Base-by-base conservation (phyloP, 2,797 vertebrate genomes). In the Gastrophryne carolinensis region DNA sequence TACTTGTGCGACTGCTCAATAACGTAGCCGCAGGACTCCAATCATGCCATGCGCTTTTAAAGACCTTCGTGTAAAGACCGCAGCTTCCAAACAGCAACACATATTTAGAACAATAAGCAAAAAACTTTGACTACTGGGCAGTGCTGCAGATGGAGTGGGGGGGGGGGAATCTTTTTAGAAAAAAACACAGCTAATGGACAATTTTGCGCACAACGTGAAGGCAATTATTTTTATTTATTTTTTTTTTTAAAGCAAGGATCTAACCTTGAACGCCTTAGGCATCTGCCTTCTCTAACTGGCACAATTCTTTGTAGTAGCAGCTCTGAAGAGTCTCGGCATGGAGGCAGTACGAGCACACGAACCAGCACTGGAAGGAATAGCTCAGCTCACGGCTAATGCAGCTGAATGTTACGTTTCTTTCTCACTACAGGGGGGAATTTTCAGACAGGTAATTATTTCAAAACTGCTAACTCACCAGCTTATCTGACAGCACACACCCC, bases 371-470 rank as follows among this genome's bases (percentile, higher is more conserved):
- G 34, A 49, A 71, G 74, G 58, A 69, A 65, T 32, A 69, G 11
- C 30, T 69, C 24, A 23, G 26, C 37, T 47, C 23, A 4, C 67
- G 64, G 68, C 29, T 47, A 64, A 64, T 65, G 24, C n/a, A 53
- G 47, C 73, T 56, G 74, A 70, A 58, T 47, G 44, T 44, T 21
- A 70, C 24, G 35, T 47, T 74, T 74, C 53, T 24, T 0, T 41
- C 2, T 50, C 67, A 65, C 75, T 57, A 78, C 75, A 72, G 60
- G 67, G 60, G 67, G 61, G 50, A 30, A 71, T 56, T 65, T 78
- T 21, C 12, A 65, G 49, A 71, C 66, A 70, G 41, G 74, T 58
- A 77, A 77, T 77, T 77, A 77, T 71, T 35, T 3, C 6, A 70
- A 54, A 69, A 70, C 24, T 67, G 66, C 49, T 57, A 71, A 64